Conservation (phyloP, 1,140 invertebrate genomes). For the Aphidius ervi region DNA sequence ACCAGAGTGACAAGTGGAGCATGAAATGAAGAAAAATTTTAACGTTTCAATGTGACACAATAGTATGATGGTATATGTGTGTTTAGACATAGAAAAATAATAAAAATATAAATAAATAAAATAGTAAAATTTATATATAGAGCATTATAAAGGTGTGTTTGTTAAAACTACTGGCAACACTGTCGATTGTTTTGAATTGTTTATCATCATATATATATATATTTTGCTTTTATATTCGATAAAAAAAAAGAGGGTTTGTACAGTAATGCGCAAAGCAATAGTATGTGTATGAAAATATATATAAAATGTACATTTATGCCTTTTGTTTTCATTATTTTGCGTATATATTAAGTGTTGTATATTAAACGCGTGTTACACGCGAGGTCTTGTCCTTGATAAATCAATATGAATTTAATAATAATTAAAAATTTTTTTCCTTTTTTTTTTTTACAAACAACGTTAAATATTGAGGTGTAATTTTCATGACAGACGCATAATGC, state of each 20-base stretch:
- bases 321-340: neutral
- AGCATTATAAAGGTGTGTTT: neutral
- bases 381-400: conserved; percentile 34
- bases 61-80: no score
- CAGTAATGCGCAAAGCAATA: neutral
- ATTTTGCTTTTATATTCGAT: neutral
- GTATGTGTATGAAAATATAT: neutral
- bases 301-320: neutral
- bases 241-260: no score
- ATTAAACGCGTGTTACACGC: conserved; percentile 25
- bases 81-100: no score
- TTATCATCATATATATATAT: conserved; percentile 20
- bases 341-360: no score
- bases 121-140: no score
- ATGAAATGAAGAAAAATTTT: conserved; percentile 36
- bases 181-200: conserved; percentile 45
- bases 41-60: no score
- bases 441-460: no score
- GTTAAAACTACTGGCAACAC: conserved; percentile 33
- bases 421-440: no score
- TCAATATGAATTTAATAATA: conserved; percentile 29
- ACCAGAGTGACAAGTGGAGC: conserved; percentile 39
- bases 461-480: no score
- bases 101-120: no score
- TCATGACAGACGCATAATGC: neutral